Percentiles rank a stretch among this genome's conserved stretches.
phyloP scores from a whole-genome alignment of 2,797 vertebrate species.

The Heteromormyrus szaboi region DNA sequence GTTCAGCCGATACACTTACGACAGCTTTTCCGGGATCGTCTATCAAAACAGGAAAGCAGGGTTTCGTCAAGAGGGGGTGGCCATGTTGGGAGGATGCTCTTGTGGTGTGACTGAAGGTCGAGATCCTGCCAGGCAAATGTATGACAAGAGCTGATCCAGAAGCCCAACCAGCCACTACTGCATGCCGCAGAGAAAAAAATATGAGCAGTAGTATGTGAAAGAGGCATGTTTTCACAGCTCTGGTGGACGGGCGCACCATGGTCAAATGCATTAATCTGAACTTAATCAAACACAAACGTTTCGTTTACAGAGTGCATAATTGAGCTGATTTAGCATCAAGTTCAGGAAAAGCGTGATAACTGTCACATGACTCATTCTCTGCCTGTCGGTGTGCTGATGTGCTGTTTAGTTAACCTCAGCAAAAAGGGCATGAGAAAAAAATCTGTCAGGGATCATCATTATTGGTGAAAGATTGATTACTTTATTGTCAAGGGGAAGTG shows the following conservation, averaged over 20 bases:
- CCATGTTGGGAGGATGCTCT: constrained; percentile 24
- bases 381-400: constrained; percentile 48
- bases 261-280: constrained; percentile 66
- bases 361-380: constrained; percentile 34
- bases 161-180: constrained; percentile 54
- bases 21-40: constrained; percentile 63
- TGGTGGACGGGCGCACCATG: constrained; percentile 51
- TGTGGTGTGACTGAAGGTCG: constrained; percentile 64
- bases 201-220: constrained; percentile 37
- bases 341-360: constrained; percentile 42
- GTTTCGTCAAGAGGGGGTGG: constrained; percentile 43
- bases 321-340: constrained; percentile 47
- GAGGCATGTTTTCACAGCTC: constrained; percentile 37
- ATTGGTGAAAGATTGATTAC: not conserved
- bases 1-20: constrained; percentile 44
- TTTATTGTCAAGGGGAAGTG: not conserved
- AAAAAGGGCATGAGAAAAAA: not conserved
- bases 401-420: constrained; percentile 62
- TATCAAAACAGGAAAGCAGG: constrained; percentile 69
- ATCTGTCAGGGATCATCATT: not conserved
- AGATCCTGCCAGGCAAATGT: constrained; percentile 48
- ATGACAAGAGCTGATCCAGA: constrained; percentile 52
- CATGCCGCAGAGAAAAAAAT: constrained; percentile 55
- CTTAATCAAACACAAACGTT: constrained; percentile 84
- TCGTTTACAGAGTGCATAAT: constrained; percentile 46